Evolutionary conservation across 2,113 vertebrate species (phyloP), one percentile per base, ranked within the genome.

Genomic region (Chelonoidis abingdonii): DNA sequence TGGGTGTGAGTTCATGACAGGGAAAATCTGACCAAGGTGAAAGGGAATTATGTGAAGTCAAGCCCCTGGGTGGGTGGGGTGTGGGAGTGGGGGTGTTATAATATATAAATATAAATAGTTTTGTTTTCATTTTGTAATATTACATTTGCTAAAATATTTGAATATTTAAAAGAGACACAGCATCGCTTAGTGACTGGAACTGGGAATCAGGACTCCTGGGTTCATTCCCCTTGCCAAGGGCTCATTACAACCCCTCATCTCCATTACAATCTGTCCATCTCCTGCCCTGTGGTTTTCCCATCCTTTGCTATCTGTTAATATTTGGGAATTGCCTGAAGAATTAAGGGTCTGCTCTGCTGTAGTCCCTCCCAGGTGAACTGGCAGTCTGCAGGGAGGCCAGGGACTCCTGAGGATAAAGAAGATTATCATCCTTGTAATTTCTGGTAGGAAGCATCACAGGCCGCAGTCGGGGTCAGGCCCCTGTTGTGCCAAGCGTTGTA

Each of bases 131-230:
- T 59, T 59, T 59, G n/a, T 59, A 53, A 79, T 10, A 1, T 17
- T 89, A 65, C 2, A 2, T 76, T 90, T 81, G 47, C 57, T 83
- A 2, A 56, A 96, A 19, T 54, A n/a, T 9, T 13, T 86, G 44
- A 94, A 10, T 83, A 87, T 84, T 93, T 38, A 2, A 84, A 35
- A n/a, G 97, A 92, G 62, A 88, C 65, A 69, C 50, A 96, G 96
- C 95, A 94, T 86, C 96, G 90, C 79, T 95, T 97, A 96, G 91
- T 47, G 95, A 95, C 84, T 88, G 79, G 49, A 52, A 41, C 52
- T 5, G 72, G 59, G 52, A 53, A 52, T 62, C 47, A 2, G 75
- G 52, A 41, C 16, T 24, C 22, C 2, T 10, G 65, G 25, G 38
- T 41, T 59, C 41, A 49, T 50, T 47, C 10, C 12, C 75, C 7